Conservation (phyloP, 2,113 vertebrate genomes). For the Daboia siamensis region DNA sequence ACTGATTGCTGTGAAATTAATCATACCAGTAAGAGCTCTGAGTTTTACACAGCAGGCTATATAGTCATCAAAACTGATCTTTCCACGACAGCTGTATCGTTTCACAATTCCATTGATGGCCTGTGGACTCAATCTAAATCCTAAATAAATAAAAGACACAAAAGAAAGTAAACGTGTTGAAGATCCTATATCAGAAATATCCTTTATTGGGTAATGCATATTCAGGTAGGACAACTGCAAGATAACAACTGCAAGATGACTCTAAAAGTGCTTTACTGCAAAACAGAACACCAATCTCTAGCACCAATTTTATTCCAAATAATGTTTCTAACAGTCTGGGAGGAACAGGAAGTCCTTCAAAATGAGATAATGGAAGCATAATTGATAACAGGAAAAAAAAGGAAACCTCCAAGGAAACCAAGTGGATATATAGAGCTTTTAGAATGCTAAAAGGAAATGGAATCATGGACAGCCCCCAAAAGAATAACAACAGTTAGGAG, state of each 20-base stretch:
- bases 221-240: background rate
- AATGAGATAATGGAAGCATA: background rate
- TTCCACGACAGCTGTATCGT: slow-evolving; percentile 80
- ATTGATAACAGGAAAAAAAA: background rate
- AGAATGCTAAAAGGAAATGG: background rate
- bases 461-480: background rate
- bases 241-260: background rate
- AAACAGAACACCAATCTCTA: background rate
- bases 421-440: background rate
- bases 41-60: slow-evolving; percentile 88
- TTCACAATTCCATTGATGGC: slow-evolving; percentile 80
- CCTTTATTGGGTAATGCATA: background rate
- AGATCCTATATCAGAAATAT: background rate
- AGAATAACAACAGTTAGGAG: background rate
- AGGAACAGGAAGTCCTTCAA: background rate
- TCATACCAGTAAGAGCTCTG: slow-evolving; percentile 85
- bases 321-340: background rate
- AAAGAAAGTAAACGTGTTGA: background rate
- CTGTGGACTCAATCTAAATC: slow-evolving; percentile 85
- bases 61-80: slow-evolving; percentile 91
- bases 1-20: background rate
- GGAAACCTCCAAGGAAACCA: background rate
- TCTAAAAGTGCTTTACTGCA: background rate
- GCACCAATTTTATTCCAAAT: background rate
- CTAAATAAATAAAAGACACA: slow-evolving; percentile 49